Percentiles rank a stretch among this genome's conserved stretches.
phyloP scores from a whole-genome alignment of 2,888 invertebrate species.

The Thereva nobilitata region DNA sequence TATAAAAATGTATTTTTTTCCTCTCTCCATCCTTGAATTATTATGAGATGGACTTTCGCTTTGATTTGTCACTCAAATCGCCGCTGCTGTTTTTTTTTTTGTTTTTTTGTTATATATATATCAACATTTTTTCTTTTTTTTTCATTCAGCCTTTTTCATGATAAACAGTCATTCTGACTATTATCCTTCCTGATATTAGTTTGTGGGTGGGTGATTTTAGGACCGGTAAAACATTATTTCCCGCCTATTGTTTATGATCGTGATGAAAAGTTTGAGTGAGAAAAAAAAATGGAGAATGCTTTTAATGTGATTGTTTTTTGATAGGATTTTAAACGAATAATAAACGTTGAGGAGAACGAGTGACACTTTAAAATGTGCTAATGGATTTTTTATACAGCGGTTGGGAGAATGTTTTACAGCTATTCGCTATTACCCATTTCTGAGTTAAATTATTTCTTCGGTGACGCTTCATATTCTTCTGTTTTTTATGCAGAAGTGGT shows the following conservation, averaged over 20 bases:
- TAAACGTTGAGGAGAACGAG: too few relatives aligned
- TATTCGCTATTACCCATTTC: too few relatives aligned
- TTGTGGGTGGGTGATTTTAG: background rate
- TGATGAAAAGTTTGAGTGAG: conserved; percentile 1
- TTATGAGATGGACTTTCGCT: conserved; percentile 40
- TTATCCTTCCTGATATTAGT: conserved; percentile 10
- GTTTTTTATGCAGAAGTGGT: too few relatives aligned
- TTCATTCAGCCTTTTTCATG: background rate
- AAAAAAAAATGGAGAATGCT: background rate
- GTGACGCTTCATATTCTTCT: too few relatives aligned
- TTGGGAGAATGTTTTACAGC: too few relatives aligned
- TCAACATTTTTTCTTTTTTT: conserved; percentile 15
- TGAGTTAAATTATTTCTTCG: too few relatives aligned
- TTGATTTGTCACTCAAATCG: conserved; percentile 40
- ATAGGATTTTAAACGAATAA: too few relatives aligned
- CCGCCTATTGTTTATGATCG: too few relatives aligned
- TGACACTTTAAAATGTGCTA: too few relatives aligned
- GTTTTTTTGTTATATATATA: conserved; percentile 5
- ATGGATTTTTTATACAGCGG: too few relatives aligned
- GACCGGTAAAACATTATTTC: too few relatives aligned
- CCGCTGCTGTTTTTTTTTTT: conserved; percentile 25
- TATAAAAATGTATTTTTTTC: conserved; percentile 9
- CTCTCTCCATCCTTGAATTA: conserved; percentile 21
- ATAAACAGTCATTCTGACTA: conserved; percentile 22
- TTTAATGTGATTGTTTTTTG: too few relatives aligned